Conservation (phyloP, 1,140 invertebrate genomes). For the Eupeodes corollae region DNA sequence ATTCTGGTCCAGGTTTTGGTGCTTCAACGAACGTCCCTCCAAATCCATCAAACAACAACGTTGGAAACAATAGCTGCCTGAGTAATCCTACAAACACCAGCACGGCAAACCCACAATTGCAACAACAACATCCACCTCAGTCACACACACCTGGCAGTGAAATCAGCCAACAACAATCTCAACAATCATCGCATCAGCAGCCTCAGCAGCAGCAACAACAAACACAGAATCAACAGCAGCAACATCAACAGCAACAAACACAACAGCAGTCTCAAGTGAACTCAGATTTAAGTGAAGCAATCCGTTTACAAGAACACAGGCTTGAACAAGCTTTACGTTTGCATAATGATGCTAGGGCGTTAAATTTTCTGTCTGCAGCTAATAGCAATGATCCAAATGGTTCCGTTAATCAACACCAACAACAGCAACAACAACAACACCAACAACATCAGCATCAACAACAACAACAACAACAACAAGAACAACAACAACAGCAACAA, state of each 20-base stretch:
- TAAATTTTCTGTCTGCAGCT: conserved; percentile 7
- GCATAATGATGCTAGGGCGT: conserved; percentile 43
- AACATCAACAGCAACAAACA: conserved; percentile 32
- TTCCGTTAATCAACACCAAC: conserved; percentile 45
- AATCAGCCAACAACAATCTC: conserved; percentile 2
- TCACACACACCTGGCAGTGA: neutral
- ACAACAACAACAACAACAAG: conserved; percentile 41
- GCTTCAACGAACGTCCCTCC: neutral
- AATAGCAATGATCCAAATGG: neutral
- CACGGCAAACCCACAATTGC: neutral
- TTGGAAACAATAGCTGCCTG: neutral
- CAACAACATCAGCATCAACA: conserved; percentile 1
- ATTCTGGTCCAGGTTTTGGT: conserved; percentile 5
- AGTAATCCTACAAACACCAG: neutral
- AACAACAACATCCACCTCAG: conserved; percentile 1
- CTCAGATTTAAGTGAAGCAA: conserved; percentile 53
- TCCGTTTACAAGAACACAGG: conserved; percentile 66
- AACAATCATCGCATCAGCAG: conserved; percentile 2
- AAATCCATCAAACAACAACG: conserved; percentile 8
- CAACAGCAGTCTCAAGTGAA: conserved; percentile 39
- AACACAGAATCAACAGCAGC: conserved; percentile 30
- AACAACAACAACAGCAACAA: conserved; percentile 5
- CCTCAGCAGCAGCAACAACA: conserved; percentile 1
- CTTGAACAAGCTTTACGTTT: conserved; percentile 69
- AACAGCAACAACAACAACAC: conserved; percentile 38